Evolutionary conservation across 2,797 vertebrate genomes (phyloP).

Genomic region (Lagodon rhomboides): DNA sequence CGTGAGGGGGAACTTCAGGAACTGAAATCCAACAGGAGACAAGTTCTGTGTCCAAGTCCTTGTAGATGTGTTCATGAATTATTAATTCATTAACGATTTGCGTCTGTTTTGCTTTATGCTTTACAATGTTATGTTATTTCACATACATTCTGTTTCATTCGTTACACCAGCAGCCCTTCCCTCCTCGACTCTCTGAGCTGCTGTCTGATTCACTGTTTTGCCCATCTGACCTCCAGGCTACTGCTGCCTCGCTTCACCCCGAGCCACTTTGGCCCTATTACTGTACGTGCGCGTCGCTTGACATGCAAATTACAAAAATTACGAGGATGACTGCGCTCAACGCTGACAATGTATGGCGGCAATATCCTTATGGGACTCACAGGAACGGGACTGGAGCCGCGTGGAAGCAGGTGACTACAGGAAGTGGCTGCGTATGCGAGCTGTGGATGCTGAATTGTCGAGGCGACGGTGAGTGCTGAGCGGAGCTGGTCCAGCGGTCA

Average conservation of each 20-base stretch:
- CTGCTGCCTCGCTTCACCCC: constrained; percentile 40
- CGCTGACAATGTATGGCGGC: constrained; percentile 36
- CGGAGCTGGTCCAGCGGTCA: constrained; percentile 47
- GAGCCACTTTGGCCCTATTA: constrained; percentile 25
- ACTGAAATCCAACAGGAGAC: not conserved
- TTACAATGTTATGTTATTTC: not conserved
- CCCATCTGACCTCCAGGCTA: constrained; percentile 35
- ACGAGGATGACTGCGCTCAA: constrained; percentile 22
- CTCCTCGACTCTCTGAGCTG: not conserved
- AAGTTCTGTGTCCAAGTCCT: not conserved
- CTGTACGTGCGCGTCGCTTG: constrained; percentile 14
- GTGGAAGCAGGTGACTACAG: constrained; percentile 24
- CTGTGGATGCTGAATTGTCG: constrained; percentile 9
- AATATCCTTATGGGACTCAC: constrained; percentile 37
- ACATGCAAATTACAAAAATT: constrained; percentile 44
- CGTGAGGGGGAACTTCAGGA: not conserved
- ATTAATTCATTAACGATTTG: not conserved
- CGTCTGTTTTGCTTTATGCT: not conserved
- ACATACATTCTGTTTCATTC: constrained; percentile 6
- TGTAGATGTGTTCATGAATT: not conserved
- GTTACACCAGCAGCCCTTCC: not conserved
- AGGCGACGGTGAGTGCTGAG: constrained; percentile 43
- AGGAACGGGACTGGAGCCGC: constrained; percentile 27
- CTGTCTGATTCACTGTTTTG: constrained; percentile 22
- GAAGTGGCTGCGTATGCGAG: constrained; percentile 26